A percentile compares a stretch with the other conserved stretches of the same genome.
Conservation (phyloP, 1,140 invertebrate species). For the Macrocentrus cingulum region DNA sequence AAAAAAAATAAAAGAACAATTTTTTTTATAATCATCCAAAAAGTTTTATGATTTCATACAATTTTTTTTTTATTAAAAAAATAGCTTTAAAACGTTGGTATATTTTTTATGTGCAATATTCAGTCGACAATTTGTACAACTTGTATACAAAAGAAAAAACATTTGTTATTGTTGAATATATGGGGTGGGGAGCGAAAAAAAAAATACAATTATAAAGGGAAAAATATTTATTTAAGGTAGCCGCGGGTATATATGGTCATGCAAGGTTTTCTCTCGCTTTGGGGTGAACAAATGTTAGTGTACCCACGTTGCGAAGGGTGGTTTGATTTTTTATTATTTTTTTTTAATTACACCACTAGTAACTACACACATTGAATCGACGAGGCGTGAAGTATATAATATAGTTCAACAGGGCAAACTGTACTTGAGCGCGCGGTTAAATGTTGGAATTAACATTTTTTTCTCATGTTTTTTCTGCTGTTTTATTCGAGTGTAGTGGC, state of each 20-base stretch:
- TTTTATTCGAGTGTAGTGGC: background rate
- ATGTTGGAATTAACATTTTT: slow-evolving; percentile 19
- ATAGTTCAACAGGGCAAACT: slow-evolving; percentile 9
- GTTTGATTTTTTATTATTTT: slow-evolving; percentile 7
- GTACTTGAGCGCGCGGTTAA: slow-evolving; percentile 3
- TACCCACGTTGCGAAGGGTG: background rate
- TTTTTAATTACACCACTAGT: slow-evolving; percentile 7
- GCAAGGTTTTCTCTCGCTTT: background rate
- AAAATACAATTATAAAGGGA: too few relatives aligned
- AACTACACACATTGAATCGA: background rate
- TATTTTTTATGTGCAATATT: too few relatives aligned
- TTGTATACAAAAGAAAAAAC: too few relatives aligned
- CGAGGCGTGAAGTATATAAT: slow-evolving; percentile 12
- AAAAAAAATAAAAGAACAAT: too few relatives aligned
- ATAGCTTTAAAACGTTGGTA: too few relatives aligned
- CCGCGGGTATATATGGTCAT: background rate
- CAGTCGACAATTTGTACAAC: too few relatives aligned
- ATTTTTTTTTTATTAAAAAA: too few relatives aligned
- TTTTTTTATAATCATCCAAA: too few relatives aligned
- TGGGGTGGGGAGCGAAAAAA: too few relatives aligned
- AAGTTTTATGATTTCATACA: too few relatives aligned
- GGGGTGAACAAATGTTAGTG: background rate
- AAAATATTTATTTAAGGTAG: too few relatives aligned
- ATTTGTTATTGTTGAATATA: too few relatives aligned
- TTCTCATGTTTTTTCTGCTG: background rate